Conservation (phyloP, 1,140 invertebrate genomes). For the Musca domestica region DNA sequence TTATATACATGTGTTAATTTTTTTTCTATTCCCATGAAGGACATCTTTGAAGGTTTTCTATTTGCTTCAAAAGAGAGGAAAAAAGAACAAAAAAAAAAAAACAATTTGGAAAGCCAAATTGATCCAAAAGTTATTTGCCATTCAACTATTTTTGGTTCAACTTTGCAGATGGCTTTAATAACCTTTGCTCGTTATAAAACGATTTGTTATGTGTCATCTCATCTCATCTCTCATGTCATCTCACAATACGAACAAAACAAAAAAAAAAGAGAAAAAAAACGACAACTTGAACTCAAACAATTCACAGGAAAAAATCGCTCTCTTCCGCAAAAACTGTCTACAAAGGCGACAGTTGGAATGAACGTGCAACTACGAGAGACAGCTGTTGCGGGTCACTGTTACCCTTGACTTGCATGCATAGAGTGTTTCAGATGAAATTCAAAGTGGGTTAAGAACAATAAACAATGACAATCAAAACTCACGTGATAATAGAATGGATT, state of each 20-base stretch:
- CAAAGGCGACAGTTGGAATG: not conserved
- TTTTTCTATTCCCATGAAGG: no score
- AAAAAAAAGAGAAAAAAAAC: not conserved
- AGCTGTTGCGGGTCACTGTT: conserved; percentile 17
- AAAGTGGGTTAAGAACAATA: no score
- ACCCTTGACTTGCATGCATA: not conserved
- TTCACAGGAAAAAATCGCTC: not conserved
- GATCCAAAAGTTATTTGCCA: no score
- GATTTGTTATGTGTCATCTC: conserved; percentile 18
- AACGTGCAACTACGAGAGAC: not conserved
- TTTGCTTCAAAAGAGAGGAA: no score
- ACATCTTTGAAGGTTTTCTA: no score
- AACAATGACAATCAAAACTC: no score
- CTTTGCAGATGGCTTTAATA: conserved; percentile 1
- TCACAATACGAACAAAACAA: not conserved
- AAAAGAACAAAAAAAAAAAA: no score
- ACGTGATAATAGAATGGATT: no score
- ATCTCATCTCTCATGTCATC: not conserved
- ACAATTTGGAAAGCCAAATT: no score
- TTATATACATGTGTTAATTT: no score
- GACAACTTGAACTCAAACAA: not conserved
- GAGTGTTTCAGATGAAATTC: not conserved
- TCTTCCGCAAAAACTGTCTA: not conserved
- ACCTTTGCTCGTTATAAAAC: conserved; percentile 20
- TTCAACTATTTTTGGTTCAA: no score